phyloP scores from a whole-genome alignment of 2,797 vertebrate genomes.

The Protosalanx chinensis region DNA sequence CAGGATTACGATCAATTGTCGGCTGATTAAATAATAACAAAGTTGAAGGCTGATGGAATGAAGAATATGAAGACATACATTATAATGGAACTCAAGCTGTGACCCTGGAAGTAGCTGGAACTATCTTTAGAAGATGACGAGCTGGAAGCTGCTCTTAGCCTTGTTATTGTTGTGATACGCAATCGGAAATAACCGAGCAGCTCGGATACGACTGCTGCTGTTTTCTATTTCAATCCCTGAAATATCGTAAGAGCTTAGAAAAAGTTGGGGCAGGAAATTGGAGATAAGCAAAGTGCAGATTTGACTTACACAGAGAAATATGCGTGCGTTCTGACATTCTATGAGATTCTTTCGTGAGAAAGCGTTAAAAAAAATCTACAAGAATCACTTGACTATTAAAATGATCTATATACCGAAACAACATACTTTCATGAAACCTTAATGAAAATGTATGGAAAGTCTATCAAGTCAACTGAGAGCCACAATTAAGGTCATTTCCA shows the following conservation, averaged over 20 bases:
- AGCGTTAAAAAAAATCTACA: background rate
- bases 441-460: no score
- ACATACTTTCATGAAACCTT: no score
- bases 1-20: no score
- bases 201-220: slow-evolving; percentile 3
- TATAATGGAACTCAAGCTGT: no score
- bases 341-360: no score
- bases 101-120: background rate
- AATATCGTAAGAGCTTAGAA: background rate
- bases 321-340: no score
- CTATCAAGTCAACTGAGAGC: background rate
- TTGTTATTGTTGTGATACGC: slow-evolving; percentile 29
- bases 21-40: no score
- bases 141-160: background rate
- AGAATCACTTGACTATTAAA: no score
- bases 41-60: background rate
- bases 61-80: background rate
- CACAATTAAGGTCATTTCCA: background rate
- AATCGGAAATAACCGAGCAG: slow-evolving; percentile 6
- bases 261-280: slow-evolving; percentile 11
- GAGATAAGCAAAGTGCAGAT: background rate
- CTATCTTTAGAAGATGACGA: background rate
- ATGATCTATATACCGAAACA: no score
- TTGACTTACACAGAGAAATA: background rate
- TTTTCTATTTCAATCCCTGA: slow-evolving; percentile 12